Base-by-base conservation (phyloP, 2,888 invertebrate genomes). In the Dryocosmus kuriphilus region DNA sequence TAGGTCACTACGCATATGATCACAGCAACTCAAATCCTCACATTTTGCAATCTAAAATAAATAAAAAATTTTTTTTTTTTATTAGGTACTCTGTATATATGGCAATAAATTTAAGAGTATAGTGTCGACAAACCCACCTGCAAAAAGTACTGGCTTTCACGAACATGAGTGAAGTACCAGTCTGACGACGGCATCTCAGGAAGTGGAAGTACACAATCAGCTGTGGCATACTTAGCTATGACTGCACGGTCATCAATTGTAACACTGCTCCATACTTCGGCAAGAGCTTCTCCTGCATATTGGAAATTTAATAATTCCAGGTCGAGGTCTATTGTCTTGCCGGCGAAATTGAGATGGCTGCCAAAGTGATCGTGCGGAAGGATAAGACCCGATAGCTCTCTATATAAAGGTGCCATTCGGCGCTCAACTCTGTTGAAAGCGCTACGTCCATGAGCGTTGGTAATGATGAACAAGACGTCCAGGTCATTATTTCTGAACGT, bases 341-440 rank as follows among this genome's bases (percentile, higher is more conserved):
- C 86, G 11, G 77, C 79, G 9, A 73, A 74, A 80, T 90, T 85
- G 22, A 90, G 81, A 83, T 90, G 88, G 71, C 77, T 81, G 1
- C 88, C 89, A 78, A 81, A 86, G 46, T 81, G 35, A 79, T 87
- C 85, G 82, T 88, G 85, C 0, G 84, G 84, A 22, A 90, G 78
- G 62, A 90, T 83, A 9, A 88, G 41, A 11, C 88, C 88, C 38
- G 87, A 75, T 38, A 90, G 81, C 76, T 86, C 84, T 51, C 79
- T 75, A 75, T 84, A 86, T 14, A 88, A 79, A 30, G 86, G 85
- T 32, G 87, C 86, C 85, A 88, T 86, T 77, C 89, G 75, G 27
- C 88, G 65, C 78, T 91, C 89, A 4, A 89, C 89, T 81, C 83
- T 84, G 81, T 91, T 91, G 67, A 85, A 89, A 9, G 86, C 87